Percentiles rank a stretch among this genome's conserved stretches.
Conservation (phyloP, 35 echinoderm and acorn worm species). For the Diadema setosum region DNA sequence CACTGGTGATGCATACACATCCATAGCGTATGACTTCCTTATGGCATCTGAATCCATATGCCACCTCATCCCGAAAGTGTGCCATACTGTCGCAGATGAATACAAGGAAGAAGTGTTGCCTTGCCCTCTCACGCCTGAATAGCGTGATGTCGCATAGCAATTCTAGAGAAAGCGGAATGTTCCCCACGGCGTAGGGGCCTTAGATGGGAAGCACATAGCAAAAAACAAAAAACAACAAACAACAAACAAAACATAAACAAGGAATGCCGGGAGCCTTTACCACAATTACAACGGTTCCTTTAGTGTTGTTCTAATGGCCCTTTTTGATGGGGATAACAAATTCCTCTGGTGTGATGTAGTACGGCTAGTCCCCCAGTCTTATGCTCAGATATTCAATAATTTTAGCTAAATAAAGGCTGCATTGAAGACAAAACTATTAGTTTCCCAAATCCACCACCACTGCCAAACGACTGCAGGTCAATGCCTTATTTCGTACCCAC, state of each 20-base stretch:
- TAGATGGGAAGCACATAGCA: conserved; percentile 41
- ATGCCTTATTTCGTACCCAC: background rate
- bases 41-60: background rate
- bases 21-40: background rate
- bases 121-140: conserved; percentile 19
- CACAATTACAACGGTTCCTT: conserved; percentile 20
- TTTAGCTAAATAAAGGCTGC: conserved; percentile 18
- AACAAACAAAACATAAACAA: too few relatives aligned
- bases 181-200: background rate
- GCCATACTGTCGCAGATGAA: conserved; percentile 4
- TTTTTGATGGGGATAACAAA: conserved; percentile 25
- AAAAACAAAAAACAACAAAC: too few relatives aligned
- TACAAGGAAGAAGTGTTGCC: background rate
- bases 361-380: background rate
- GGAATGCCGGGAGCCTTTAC: background rate
- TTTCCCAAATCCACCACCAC: background rate
- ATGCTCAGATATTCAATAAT: background rate
- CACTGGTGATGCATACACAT: conserved; percentile 10
- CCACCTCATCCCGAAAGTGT: background rate
- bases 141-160: background rate
- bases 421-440: conserved; percentile 1
- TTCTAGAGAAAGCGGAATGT: conserved; percentile 11
- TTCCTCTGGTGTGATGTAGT: conserved; percentile 24
- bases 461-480: background rate
- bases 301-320: conserved; percentile 10